Conservation (phyloP, 2,113 vertebrate species). For the Bolborhynchus lineola region DNA sequence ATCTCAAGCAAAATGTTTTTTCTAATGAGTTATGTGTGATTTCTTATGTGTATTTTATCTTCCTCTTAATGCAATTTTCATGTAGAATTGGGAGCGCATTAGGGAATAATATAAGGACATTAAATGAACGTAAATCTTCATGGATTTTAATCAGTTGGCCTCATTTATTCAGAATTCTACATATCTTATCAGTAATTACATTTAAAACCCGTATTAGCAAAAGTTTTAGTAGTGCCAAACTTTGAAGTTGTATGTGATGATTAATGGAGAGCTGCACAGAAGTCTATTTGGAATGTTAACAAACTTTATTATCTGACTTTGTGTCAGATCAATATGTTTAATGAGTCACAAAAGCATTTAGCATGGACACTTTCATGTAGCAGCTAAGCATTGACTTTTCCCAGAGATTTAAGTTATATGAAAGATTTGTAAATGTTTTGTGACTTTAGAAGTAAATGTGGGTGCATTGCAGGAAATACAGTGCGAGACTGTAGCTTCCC, state of each 20-base stretch:
- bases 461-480: background rate
- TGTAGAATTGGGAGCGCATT: background rate
- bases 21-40: conserved; percentile 3
- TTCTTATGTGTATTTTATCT: conserved; percentile 45
- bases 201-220: conserved; percentile 22
- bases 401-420: conserved; percentile 17
- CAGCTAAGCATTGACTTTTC: conserved; percentile 33
- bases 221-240: conserved; percentile 22
- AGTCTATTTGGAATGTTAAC: conserved; percentile 57
- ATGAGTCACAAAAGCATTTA: conserved; percentile 48
- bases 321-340: conserved; percentile 65
- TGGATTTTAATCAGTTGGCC: conserved; percentile 51
- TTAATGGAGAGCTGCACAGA: conserved; percentile 56
- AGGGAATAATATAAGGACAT: background rate
- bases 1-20: background rate
- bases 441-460: conserved; percentile 20
- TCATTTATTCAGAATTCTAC: conserved; percentile 25
- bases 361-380: background rate
- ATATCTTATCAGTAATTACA: conserved; percentile 48
- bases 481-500: background rate
- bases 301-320: conserved; percentile 47
- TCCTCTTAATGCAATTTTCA: background rate
- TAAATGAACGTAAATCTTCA: conserved; percentile 40
- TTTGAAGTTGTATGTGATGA: conserved; percentile 50
- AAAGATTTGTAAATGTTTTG: conserved; percentile 12